Conservation (phyloP, 2,888 invertebrate species). For the Sphinx pinastri region DNA sequence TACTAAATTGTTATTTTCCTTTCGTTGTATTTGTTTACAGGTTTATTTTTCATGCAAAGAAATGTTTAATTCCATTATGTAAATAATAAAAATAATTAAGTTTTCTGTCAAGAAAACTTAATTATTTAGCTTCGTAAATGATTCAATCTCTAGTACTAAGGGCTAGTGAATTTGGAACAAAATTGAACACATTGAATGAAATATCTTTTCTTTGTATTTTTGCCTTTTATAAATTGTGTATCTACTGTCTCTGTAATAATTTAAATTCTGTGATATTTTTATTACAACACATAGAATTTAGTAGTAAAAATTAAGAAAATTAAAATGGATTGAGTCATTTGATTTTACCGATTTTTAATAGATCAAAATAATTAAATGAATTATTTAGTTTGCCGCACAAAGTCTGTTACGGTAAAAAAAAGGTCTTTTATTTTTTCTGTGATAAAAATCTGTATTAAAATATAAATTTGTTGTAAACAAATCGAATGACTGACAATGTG, state of each 20-base stretch:
- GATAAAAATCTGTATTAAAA: slow-evolving; percentile 28
- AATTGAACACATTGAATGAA: no score
- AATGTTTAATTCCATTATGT: background rate
- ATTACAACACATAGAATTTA: background rate
- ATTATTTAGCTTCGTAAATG: background rate
- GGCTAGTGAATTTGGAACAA: no score
- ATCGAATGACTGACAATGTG: slow-evolving; percentile 53
- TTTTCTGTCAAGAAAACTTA: no score
- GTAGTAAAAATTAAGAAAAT: background rate
- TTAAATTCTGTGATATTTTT: slow-evolving; percentile 2
- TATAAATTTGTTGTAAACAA: slow-evolving; percentile 33
- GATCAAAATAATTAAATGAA: background rate
- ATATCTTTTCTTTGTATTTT: no score
- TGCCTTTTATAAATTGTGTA: no score
- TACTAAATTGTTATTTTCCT: background rate
- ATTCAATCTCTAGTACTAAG: no score
- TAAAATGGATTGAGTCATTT: background rate
- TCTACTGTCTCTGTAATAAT: background rate
- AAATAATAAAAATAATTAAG: no score
- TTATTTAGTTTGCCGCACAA: background rate
- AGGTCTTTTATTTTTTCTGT: slow-evolving; percentile 25
- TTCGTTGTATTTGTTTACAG: background rate
- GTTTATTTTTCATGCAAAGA: background rate
- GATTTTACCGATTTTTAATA: background rate
- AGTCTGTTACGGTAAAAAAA: background rate